Base-by-base conservation (phyloP, 2,797 vertebrate species). In the Cossypha heuglini region DNA sequence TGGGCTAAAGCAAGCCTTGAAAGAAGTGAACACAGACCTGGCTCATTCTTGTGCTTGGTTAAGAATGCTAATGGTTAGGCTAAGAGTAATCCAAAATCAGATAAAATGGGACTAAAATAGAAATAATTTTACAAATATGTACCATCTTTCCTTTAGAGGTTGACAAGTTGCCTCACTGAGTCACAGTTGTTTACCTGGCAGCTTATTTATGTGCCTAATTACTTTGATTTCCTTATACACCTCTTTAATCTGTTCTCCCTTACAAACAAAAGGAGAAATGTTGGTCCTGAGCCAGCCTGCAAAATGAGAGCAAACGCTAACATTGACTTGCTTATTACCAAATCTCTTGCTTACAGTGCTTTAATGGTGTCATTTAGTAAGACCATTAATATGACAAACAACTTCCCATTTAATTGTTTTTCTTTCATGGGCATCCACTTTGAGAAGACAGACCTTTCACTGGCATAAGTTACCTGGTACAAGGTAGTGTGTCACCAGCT, bases 291-390 rank as follows among this genome's bases (percentile, higher is more conserved):
- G 74, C 68, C 78, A 95, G 59, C 64, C 78, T 83, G 72, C 31
- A 54, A 86, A 88, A 89, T 72, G 81, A 86, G 64, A 86, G 43
- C 64, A 91, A 82, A 64, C 31, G 16, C 55, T 86, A 88, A 59
- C 52, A 58, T 4, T 85, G 86, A 61, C 88, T 83, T 83, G 58
- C 72, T 78, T n/a, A 33, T 92, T 86, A 85, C 51, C 59, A 63
- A 0, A 0, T 45, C 69, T 86, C 72, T 68, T 92, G 78, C 85
- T 93, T 88, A 75, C 4, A 5, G 28, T 66, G 75, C 49, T 80
- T 94, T 91, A 89, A 54, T 64, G 15, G 68, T 92, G 75, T 73
- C 64, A 68, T 91, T 88, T 91, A 86, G 52, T 64, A 73, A 78
- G 66, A 58, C 29, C 42, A 62, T 93, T 83, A 88, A 31, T 29